Evolutionary conservation across 2,888 invertebrate species (phyloP), one percentile per base, ranked within the genome.

Genomic region (Apamea epomidion): DNA sequence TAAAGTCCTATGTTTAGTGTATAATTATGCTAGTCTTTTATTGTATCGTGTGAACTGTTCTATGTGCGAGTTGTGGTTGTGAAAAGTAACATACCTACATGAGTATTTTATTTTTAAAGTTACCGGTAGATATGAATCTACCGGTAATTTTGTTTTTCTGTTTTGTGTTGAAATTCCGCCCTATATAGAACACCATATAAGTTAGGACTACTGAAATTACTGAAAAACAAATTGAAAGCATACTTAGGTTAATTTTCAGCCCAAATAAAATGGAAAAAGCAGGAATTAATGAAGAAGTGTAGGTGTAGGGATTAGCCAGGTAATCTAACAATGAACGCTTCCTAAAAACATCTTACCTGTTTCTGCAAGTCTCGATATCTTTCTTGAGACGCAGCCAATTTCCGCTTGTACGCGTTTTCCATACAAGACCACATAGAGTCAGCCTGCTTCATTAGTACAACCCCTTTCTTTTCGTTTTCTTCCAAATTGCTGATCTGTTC

Each of bases 401-500:
- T 95, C 29, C 93, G 93, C 88, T 97, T 96, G 83, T 97, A 97
- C 7, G 94, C 89, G 0, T 93, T 92, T 87, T 97, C 97, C 97
- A 97, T 97, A 70, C 95, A 95, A 0, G 95, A 91, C 97, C 97
- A 97, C 92, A 98, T 96, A 71, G 96, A 94, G 79, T 98, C 97
- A 0, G 97, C 97, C 85, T 97, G 94, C 89, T 97, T 97, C 67
- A 98, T 89, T 14, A 97, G 93, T 70, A 95, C 92, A 76, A 97
- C 92, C 71, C 97, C 97, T 1, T 97, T 95, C 77, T 95, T 96
- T 89, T 98, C 98, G 51, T 97, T 97, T 3, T 96, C 91, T 90
- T 98, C 98, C 72, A 98, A 93, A 74, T 97, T 96, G 82, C 94
- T 94, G 48, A 98, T 97, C 83, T 98, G 97, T 0, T 90, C 88